Evolutionary conservation across 2,888 invertebrate genomes (phyloP).

Genomic region (Pyrocoelia pectoralis): DNA sequence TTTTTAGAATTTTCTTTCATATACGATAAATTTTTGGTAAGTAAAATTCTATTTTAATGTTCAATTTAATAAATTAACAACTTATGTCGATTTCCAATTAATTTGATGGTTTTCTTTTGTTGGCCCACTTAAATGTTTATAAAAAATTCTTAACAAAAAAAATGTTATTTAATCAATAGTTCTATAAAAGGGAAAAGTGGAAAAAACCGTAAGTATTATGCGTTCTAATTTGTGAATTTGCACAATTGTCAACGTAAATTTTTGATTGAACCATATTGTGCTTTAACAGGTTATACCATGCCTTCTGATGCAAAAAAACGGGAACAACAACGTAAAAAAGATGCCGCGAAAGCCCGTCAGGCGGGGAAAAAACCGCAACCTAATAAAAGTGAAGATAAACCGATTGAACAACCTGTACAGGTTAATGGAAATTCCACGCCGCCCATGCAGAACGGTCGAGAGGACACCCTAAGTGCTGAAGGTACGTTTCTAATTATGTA

Average conservation of each 20-base stretch:
- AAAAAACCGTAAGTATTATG: not conserved
- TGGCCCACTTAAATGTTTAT: too few species aligned
- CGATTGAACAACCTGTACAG: conserved; percentile 49
- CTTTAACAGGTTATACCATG: conserved; percentile 65
- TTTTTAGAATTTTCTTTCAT: not conserved
- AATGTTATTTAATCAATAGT: conserved; percentile 12
- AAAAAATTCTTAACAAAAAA: not conserved
- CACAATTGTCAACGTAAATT: not conserved
- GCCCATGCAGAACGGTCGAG: conserved; percentile 63
- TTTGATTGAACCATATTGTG: not conserved
- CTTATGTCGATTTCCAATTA: not conserved
- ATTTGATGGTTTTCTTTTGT: not conserved
- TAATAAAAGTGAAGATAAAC: conserved; percentile 56
- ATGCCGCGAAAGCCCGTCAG: conserved; percentile 81
- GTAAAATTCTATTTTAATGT: not conserved
- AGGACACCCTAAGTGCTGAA: conserved; percentile 72
- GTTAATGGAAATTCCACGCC: conserved; percentile 40
- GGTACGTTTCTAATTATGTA: conserved; percentile 59
- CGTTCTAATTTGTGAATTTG: not conserved
- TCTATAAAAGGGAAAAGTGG: conserved; percentile 1
- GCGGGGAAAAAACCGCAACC: conserved; percentile 58
- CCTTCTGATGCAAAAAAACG: conserved; percentile 99
- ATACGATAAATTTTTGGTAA: not conserved
- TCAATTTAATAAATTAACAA: not conserved
- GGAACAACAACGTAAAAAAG: conserved; percentile 97